Percentiles rank a stretch among this genome's conserved stretches.
phyloP scores from a whole-genome alignment of 2,797 vertebrate species.

The Basileuterus tristriatus region DNA sequence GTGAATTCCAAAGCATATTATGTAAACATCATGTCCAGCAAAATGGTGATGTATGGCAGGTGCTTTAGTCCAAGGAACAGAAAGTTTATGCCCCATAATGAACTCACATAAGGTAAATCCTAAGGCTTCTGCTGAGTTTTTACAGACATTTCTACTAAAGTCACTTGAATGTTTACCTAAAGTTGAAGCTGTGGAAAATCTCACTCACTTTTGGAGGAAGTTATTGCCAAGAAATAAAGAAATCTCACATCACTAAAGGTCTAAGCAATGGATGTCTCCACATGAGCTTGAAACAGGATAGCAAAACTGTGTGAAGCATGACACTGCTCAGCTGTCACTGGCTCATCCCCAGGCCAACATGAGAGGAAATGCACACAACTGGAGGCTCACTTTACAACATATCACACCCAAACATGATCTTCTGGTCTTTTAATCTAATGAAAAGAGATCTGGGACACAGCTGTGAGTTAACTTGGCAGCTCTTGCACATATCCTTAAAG shows the following conservation, averaged over 20 bases:
- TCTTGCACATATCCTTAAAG: background rate
- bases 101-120: background rate
- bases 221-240: background rate
- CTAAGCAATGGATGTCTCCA: background rate
- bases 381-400: background rate
- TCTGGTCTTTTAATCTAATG: background rate
- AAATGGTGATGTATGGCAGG: background rate
- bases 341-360: background rate
- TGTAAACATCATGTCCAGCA: slow-evolving; percentile 6
- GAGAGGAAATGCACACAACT: background rate
- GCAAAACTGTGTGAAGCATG: background rate
- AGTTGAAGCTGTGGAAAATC: background rate
- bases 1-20: slow-evolving; percentile 32
- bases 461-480: background rate
- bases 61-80: background rate
- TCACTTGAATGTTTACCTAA: background rate
- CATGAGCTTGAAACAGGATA: background rate
- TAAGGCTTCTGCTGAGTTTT: background rate
- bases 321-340: background rate
- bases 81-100: background rate
- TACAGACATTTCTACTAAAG: background rate
- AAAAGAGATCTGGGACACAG: background rate
- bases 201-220: background rate
- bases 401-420: background rate
- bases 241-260: background rate